phyloP scores from a whole-genome alignment of 1,140 invertebrate genomes.

The Phymorhynchus buccinoides region DNA sequence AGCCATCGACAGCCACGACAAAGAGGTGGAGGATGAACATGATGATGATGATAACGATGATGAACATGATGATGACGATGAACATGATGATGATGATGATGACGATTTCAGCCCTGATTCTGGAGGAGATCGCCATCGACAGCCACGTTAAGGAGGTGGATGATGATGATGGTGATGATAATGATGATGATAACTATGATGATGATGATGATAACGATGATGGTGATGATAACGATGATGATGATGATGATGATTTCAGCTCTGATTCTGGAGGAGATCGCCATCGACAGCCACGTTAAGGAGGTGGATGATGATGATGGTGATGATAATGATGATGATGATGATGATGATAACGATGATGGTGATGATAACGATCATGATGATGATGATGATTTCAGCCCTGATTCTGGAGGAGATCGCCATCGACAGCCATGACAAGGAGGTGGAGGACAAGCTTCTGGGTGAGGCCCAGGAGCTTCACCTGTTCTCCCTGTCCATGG shows the following conservation, averaged over 20 bases:
- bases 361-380: slow-evolving; percentile 8
- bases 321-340: no score
- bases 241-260: slow-evolving; percentile 76
- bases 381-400: slow-evolving; percentile 75
- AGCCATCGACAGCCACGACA: no score
- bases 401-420: slow-evolving; percentile 94
- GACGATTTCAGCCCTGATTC: slow-evolving; percentile 80
- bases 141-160: slow-evolving; percentile 74
- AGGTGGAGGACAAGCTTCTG: slow-evolving; percentile 62
- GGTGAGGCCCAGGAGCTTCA: slow-evolving; percentile 87
- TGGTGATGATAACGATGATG: no score
- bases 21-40: no score
- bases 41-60: no score
- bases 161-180: no score
- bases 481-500: slow-evolving; percentile 83
- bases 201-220: no score
- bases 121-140: slow-evolving; percentile 94
- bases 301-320: slow-evolving; percentile 66
- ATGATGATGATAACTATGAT: no score
- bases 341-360: no score
- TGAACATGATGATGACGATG: no score
- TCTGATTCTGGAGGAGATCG: slow-evolving; percentile 93
- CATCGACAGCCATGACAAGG: slow-evolving; percentile 80
- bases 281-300: slow-evolving; percentile 81
- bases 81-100: no score